Evolutionary conservation across 2,797 vertebrate species (phyloP), one percentile per base, ranked within the genome.

Genomic region (Microctenopoma lineatum): DNA sequence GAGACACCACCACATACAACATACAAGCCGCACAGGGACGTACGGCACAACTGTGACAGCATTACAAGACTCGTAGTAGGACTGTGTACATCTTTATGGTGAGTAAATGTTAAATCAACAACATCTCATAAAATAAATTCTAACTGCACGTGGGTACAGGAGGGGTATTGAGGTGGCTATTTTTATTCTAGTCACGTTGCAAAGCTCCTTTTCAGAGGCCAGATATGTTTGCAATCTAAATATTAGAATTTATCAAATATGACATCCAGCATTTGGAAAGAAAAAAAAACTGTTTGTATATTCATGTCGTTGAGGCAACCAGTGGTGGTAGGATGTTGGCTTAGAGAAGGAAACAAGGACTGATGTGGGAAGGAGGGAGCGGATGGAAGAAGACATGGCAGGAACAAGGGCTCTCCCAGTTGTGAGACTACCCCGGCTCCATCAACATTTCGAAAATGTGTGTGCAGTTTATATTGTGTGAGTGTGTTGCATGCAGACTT

Each of bases 361-460:
- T 74, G 57, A 76, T 81, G 83, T 74, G 69, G 73, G 53, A 68
- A 57, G 45, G 65, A 59, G 73, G 59, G 70, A 66, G 70, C 36
- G 53, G 46, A 62, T 79, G 72, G 79, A 82, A 79, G 85, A 83
- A 65, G 72, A 78, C 45, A 44, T 51, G 70, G 57, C 77, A 70
- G 70, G 63, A 73, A 86, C 71, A 21, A 67, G 75, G 66, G 75
- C 59, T 71, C 85, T 87, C 78, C 70, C n/a, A 50, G 77, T 54
- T 73, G 58, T 34, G 77, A 84, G 66, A 82, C 81, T 73, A 56
- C 75, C 58, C 12, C 39, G 13, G 75, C 78, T 87, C 87, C 74
- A 80, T 89, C 78, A 83, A 81, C 83, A 83, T 77, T 80, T 21
- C 59, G 53, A 62, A 16, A 66, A 59, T 70, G 66, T 59, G 74